Base-by-base conservation (phyloP, 2,797 vertebrate species). In the Alcedo atthis region DNA sequence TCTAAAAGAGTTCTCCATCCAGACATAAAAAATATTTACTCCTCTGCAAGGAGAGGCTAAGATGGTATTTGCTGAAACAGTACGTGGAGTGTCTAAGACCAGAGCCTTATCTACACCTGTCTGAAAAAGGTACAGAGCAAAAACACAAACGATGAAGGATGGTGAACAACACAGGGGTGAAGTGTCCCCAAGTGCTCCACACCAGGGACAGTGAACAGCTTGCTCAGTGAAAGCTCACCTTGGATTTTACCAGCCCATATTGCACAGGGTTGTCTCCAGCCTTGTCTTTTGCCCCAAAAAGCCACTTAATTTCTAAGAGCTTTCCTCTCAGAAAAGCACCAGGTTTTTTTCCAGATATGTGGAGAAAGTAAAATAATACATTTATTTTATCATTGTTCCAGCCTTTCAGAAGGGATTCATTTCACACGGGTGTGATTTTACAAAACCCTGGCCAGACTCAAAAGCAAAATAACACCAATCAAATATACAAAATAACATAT, bases 11-110 rank as follows among this genome's bases (percentile, higher is more conserved):
- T 35, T 58, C 37, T 79, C 21, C 63, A 42, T 24, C 32, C 7
- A 68, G 42, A 61, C 3, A 10, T 42, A 71, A 83, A 78, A 68
- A 37, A 48, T 33, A 64, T 6, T 66, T 71, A 32, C 7, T 5
- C 9, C 24, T 68, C 58, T 5, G 8, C 55, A 88, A 57, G 53
- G 21, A 28, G 19, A 48, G 17, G 5, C 16, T 70, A 35, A 63
- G 33, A 45, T 14, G 6, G 4, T 15, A 24, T 1, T 3, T 30
- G 12, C 42, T 61, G 46, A 62, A 43, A 20, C 18, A 67, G 21
- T 10, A n/a, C 0, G 0, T 2, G 49, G 19, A 80, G 9, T 20
- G 6, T 18, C 26, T 46, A 46, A 62, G 28, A 63, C 7, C 28
- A 66, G 49, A 78, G 35, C 21, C 55, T 67, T 35, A 63, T 4